phyloP scores from a whole-genome alignment of 2,888 invertebrate genomes.

The Himalopsyche anomala region DNA sequence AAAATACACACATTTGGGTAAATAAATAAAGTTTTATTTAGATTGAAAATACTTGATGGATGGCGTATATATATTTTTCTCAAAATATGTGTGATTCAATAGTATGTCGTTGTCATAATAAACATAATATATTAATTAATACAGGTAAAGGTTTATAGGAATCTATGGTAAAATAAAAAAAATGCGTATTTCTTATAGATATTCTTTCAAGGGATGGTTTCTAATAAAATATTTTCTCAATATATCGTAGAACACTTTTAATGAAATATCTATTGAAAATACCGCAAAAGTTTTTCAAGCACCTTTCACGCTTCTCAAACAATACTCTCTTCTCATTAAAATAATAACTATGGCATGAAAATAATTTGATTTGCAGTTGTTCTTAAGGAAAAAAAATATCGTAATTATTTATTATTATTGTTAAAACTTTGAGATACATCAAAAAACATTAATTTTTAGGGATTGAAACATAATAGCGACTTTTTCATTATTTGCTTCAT shows the following conservation, averaged over 20 bases:
- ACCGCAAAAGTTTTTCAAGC: slow-evolving; percentile 27
- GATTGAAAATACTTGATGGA: not conserved
- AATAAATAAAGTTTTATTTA: not conserved
- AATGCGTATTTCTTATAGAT: slow-evolving; percentile 9
- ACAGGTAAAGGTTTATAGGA: not conserved
- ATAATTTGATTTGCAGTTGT: not conserved
- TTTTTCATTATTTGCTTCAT: too few relatives aligned
- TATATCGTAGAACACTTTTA: not conserved
- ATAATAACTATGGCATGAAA: slow-evolving; percentile 78
- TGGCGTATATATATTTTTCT: slow-evolving; percentile 3
- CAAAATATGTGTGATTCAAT: not conserved
- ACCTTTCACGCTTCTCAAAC: slow-evolving; percentile 33
- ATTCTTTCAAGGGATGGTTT: slow-evolving; percentile 18
- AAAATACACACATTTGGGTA: slow-evolving; percentile 11
- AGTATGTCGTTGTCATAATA: not conserved
- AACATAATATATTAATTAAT: not conserved
- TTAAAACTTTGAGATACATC: too few relatives aligned
- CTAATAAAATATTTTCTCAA: slow-evolving; percentile 23
- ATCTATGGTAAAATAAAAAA: slow-evolving; percentile 30
- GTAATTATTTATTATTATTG: too few relatives aligned
- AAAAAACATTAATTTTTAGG: too few relatives aligned
- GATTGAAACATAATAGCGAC: too few relatives aligned
- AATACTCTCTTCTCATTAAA: slow-evolving; percentile 66
- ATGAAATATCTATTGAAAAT: slow-evolving; percentile 37
- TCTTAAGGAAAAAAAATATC: too few relatives aligned